Conservation (phyloP, 2,113 vertebrate genomes). For the Lophura nycthemera region DNA sequence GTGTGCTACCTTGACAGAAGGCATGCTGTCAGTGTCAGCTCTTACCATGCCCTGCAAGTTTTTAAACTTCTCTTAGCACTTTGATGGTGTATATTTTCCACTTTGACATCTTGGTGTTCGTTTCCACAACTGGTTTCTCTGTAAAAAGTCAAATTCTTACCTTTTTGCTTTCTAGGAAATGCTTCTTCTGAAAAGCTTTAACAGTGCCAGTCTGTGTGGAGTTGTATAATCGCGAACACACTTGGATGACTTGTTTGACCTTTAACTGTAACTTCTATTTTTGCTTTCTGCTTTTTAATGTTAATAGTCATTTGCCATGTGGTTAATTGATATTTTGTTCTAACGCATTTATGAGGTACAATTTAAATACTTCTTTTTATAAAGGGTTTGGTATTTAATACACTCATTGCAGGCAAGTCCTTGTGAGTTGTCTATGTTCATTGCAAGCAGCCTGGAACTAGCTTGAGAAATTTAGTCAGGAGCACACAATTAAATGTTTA, state of each 20-base stretch:
- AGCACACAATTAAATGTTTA: background rate
- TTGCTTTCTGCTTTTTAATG: constrained; percentile 18
- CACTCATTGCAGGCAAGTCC: background rate
- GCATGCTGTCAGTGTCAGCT: background rate
- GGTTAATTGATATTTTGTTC: background rate
- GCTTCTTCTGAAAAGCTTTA: constrained; percentile 15
- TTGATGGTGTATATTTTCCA: background rate
- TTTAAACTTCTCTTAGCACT: background rate
- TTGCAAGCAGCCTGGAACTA: background rate
- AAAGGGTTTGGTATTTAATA: background rate
- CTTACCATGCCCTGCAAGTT: background rate
- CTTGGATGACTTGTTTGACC: constrained; percentile 58
- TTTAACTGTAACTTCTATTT: constrained; percentile 54
- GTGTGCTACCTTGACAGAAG: background rate
- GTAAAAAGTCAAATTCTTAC: constrained; percentile 32
- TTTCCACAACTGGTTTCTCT: background rate
- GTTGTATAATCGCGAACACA: constrained; percentile 19
- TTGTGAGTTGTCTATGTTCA: background rate
- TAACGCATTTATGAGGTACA: background rate
- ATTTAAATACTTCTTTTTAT: background rate
- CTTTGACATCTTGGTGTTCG: background rate
- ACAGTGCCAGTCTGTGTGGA: background rate
- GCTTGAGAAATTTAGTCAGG: background rate
- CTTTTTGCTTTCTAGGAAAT: constrained; percentile 71
- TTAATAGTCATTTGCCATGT: background rate